Percentiles rank a stretch among this genome's conserved stretches.
Conservation (phyloP, 2,113 vertebrate species). For the Heptranchias perlo region DNA sequence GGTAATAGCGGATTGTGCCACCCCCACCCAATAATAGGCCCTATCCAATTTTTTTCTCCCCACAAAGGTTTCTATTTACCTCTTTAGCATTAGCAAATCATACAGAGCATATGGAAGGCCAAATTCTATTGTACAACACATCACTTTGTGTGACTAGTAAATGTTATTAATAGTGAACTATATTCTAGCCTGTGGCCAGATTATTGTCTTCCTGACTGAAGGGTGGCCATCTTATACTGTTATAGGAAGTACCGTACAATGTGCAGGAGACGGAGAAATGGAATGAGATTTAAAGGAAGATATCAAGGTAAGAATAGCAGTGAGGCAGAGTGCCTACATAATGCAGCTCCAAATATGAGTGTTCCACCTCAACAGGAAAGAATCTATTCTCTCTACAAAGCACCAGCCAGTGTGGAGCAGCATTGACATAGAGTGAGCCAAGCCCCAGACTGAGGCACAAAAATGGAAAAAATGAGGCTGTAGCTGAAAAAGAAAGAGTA, state of each 20-base stretch:
- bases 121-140: background rate
- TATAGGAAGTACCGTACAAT: background rate
- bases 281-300: background rate
- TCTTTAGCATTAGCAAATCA: background rate
- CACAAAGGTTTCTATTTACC: background rate
- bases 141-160: background rate
- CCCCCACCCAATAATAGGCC: no score
- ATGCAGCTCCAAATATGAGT: no score
- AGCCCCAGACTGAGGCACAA: background rate
- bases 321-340: background rate
- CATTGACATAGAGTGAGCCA: background rate
- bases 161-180: background rate
- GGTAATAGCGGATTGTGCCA: no score
- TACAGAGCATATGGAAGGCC: background rate
- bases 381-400: no score
- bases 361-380: no score
- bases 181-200: background rate
- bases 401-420: no score
- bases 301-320: background rate
- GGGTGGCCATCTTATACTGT: background rate
- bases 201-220: background rate
- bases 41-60: no score
- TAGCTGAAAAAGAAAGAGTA: background rate
- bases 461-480: background rate
- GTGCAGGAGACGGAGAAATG: background rate